Base-by-base conservation (phyloP, 2,888 invertebrate genomes). In the Spodoptera littoralis region DNA sequence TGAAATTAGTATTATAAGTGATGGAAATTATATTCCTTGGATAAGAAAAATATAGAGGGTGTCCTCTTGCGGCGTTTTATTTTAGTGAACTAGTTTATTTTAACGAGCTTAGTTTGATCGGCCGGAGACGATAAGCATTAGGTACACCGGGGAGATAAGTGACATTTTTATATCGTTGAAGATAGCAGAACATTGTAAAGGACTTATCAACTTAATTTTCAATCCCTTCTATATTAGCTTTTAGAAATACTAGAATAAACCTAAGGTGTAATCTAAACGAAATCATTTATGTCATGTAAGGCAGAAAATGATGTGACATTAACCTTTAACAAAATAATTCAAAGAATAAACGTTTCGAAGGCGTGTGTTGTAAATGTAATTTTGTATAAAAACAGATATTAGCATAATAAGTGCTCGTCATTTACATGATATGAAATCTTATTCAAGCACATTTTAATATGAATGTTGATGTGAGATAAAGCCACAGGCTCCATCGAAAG, bases 391-490 rank as follows among this genome's bases (percentile, higher is more conserved):
- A 45, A 57, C n/a, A 42, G 30, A 18, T 51, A 70, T 70, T 70
- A 61, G n/a, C 62, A 67, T 42, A 43, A 22, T 58, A 58, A 52
- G 42, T 24, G 55, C 13, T 49, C 46, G n/a, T 48, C 41, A 72
- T 71, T 71, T 60, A 22, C 62, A 60, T 67, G 51, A 58, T 63
- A 54, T 36, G 53, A 62, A 50, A 71, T 60, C 55, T 56, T 56
- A 61, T 53, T 49, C 49, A 56, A 36, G 54, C 45, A 46, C 36
- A 60, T 46, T 70, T 60, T 64, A 52, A 52, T 41, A 49, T 59
- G 41, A 49, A 56, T 49, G 43, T 22, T 42, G 13, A 41, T 45
- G 36, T 56, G 44, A 51, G 22, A 18, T 58, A 18, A 18, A 44
- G 24, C 11, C 41, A 50, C 43, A 18, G 30, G 44, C 48, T 46